phyloP scores from a whole-genome alignment of 2,888 invertebrate genomes.

The Brachypalpus laphriformis region DNA sequence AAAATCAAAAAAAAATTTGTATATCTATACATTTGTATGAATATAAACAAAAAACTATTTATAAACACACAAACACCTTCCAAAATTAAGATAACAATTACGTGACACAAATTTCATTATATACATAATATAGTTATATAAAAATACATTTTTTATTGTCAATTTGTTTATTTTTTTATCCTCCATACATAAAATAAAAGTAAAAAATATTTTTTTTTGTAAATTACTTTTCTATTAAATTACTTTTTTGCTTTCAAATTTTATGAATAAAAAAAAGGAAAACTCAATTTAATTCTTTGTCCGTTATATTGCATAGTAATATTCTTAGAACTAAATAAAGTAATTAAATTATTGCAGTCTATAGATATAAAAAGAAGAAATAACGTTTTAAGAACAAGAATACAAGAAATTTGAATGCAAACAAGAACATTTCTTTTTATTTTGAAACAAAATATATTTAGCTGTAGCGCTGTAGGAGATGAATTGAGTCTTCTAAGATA shows the following conservation, averaged over 20 bases:
- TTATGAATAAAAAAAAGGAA: neutral
- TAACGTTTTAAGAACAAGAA: neutral
- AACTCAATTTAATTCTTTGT: neutral
- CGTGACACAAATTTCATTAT: constrained; percentile 40
- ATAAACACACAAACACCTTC: constrained; percentile 47
- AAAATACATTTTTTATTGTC: neutral
- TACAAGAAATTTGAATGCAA: constrained; percentile 41
- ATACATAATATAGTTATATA: constrained; percentile 5
- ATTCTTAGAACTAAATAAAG: constrained; percentile 11
- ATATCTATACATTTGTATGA: constrained; percentile 7
- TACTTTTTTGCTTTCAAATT: neutral
- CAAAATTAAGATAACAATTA: constrained; percentile 10
- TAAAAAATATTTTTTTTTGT: constrained; percentile 7
- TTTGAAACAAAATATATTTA: neutral
- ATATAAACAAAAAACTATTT: constrained; percentile 37
- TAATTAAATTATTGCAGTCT: constrained; percentile 25
- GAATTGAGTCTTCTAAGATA: neutral
- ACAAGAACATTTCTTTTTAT: neutral
- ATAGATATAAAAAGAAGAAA: neutral
- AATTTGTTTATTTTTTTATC: constrained; percentile 19
- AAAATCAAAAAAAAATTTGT: constrained; percentile 41
- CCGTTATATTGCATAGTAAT: constrained; percentile 10
- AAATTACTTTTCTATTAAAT: constrained; percentile 44
- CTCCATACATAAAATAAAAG: neutral
- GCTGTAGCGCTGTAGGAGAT: constrained; percentile 14